Percentiles rank a stretch among this genome's conserved stretches.
Evolutionary conservation across 2,113 vertebrate species (phyloP).

Genomic region (Tragelaphus imberbis): DNA sequence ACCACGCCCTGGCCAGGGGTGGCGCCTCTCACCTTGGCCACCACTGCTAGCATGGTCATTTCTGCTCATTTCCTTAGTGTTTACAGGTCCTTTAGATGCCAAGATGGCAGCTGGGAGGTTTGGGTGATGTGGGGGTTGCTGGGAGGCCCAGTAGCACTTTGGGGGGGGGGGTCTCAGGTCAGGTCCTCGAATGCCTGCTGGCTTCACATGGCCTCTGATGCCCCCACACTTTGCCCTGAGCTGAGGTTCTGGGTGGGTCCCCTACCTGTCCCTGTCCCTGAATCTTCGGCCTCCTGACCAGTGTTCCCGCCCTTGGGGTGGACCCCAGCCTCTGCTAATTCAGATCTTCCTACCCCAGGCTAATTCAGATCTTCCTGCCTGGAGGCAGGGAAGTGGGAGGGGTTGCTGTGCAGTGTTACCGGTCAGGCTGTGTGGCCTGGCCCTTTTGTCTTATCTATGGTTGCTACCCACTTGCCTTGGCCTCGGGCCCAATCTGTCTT

Average conservation of each 20-base stretch:
- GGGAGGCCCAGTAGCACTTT: conserved; percentile 60
- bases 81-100: conserved; percentile 66
- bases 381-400: background rate
- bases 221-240: background rate
- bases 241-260: conserved; percentile 31
- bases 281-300: conserved; percentile 34
- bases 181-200: background rate
- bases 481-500: conserved; percentile 49
- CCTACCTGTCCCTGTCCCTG: background rate
- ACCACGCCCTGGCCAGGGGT: background rate
- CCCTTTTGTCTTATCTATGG: conserved; percentile 59
- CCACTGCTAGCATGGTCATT: conserved; percentile 40
- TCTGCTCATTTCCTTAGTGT: conserved; percentile 66
- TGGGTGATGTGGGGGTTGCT: background rate
- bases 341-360: conserved; percentile 8
- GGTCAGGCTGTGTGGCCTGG: conserved; percentile 12
- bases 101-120: conserved; percentile 41
- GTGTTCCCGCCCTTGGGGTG: conserved; percentile 35
- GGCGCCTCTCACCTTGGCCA: conserved; percentile 35
- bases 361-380: background rate
- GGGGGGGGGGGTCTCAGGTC: conserved; percentile 39
- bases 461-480: conserved; percentile 23
- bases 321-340: conserved; percentile 23
- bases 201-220: conserved; percentile 20
- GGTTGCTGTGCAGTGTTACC: conserved; percentile 31